A percentile compares a stretch with the other conserved stretches of the same genome.
These are phyloP conservation scores for Macrophya alboannulata DNA, from an alignment of 2,888 invertebrate species.

Conservation along the genomic window DNA sequence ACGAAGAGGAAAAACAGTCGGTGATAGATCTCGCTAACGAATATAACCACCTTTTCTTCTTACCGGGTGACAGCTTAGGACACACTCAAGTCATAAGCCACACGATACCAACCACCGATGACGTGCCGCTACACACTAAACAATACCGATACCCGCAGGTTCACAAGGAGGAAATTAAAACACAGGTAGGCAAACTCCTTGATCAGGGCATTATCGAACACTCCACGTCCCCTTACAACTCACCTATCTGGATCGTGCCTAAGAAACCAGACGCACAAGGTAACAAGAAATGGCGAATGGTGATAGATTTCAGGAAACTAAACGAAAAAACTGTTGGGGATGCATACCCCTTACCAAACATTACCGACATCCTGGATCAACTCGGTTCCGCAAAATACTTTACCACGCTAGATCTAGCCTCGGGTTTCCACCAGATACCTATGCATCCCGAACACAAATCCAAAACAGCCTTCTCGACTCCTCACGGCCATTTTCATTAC, in stretches of 20 bases:
- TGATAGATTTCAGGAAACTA: background rate
- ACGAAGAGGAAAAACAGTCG: background rate
- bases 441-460: background rate
- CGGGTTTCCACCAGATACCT: slow-evolving; percentile 13
- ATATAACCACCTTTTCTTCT: background rate
- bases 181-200: background rate
- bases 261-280: too few species aligned
- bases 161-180: background rate
- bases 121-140: background rate
- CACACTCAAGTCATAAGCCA: background rate
- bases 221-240: too few species aligned
- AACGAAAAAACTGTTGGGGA: slow-evolving; percentile 23
- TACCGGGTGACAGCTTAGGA: background rate
- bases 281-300: background rate
- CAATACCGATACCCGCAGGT: background rate
- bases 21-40: background rate
- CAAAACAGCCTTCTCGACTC: background rate
- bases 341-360: slow-evolving; percentile 13
- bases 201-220: background rate
- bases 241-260: too few species aligned
- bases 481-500: background rate
- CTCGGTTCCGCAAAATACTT: slow-evolving; percentile 8
- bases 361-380: background rate
- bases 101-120: background rate
- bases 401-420: background rate